Base-by-base conservation (phyloP, 2,888 invertebrate species). In the Coronaproctus castanopsis region DNA sequence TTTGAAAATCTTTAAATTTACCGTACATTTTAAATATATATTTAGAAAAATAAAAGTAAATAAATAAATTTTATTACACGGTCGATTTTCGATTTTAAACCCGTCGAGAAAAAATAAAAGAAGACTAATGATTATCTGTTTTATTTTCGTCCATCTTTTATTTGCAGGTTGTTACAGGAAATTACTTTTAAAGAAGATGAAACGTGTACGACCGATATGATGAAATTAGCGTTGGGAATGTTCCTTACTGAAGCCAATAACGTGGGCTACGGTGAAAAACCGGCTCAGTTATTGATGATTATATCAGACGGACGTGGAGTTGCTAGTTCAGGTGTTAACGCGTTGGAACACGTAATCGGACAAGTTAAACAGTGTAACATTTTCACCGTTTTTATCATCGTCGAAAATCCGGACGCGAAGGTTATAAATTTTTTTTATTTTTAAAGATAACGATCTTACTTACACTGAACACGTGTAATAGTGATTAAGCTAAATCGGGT, bases 261-360 rank as follows among this genome's bases (percentile, higher is more conserved):
- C 23, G 60, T 50, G 24, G 48, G 50, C n/a, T 24, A 55, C 20
- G 54, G 55, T 51, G 55, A 57, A 48, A 57, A 51, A 48, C 53
- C 63, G 62, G 86, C 92, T 0, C 92, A 91, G 72, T 73, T 99
- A 52, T 71, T 99, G 64, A 78, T 99, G 19, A 80, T 99, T 10
- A 79, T 99, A 2, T 92, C 96, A 49, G 99, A 99, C 73, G 98
- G 97, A 0, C 78, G 93, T 52, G 93, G 93, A 1, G 83, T 96
- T 64, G 89, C 87, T 71, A 85, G 85, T 2, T 88, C 91, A 69
- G 95, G 95, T 0, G 81, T 83, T 67, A 80, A 81, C 1, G 78
- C 75, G 62, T 87, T 96, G 1, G 77, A 76, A 63, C 80, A 80
- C 64, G 85, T 92, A 0, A 85, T 96, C 0, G 77, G 90, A 66